These are phyloP conservation scores for Prunella fulvescens DNA, from an alignment of 2,113 vertebrate species.

Conservation along the genomic window DNA sequence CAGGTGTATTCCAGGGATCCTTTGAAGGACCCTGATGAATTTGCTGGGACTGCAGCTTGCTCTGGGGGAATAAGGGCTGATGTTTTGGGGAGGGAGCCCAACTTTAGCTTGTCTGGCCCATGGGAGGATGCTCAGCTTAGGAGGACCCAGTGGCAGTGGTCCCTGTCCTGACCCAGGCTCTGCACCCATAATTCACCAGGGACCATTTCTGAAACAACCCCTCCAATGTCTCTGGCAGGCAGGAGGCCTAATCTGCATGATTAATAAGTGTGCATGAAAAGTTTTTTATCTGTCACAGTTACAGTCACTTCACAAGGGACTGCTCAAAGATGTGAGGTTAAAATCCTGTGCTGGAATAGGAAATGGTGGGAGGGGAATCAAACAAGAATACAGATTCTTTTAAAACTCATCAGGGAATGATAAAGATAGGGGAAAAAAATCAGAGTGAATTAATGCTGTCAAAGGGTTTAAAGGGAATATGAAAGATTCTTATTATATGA, in stretches of 20 bases:
- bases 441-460: conserved; percentile 7
- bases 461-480: conserved; percentile 19
- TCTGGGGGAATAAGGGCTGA: neutral
- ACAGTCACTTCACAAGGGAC: neutral
- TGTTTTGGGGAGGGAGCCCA: neutral
- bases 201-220: neutral
- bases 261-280: neutral
- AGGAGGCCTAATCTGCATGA: neutral
- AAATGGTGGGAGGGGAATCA: neutral
- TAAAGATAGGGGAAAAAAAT: neutral
- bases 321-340: neutral
- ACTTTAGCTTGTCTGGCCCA: neutral
- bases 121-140: neutral
- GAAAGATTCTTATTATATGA: neutral
- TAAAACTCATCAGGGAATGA: conserved; percentile 30
- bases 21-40: neutral
- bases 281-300: neutral
- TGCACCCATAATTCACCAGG: neutral
- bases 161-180: neutral
- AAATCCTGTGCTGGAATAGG: neutral
- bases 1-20: neutral
- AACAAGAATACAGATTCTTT: conserved; percentile 26
- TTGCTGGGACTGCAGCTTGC: neutral
- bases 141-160: neutral
- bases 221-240: neutral